Base-by-base conservation (phyloP, 1,140 invertebrate species). In the Cataglyphis hispanica region DNA sequence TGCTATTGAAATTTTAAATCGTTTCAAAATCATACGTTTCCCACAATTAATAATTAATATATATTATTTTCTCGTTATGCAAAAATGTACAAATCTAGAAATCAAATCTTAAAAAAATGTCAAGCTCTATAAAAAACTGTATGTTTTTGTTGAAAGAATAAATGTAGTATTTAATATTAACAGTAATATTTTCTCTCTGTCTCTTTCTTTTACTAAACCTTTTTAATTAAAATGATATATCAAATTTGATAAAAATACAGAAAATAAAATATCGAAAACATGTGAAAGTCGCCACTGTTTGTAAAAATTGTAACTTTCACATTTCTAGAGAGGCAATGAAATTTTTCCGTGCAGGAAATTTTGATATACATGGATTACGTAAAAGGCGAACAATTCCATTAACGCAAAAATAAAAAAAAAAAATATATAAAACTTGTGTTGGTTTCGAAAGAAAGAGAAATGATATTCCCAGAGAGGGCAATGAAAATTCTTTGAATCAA, bases 401-500 rank as follows among this genome's bases (percentile, higher is more conserved):
- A 27, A 56, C 4, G 22, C 22, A 40, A 16, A 80, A 25, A 16
- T 25, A 40, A 13, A 31, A 80, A 7, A 25, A 40, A 13, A 31
- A 80, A 7, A 25, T 8, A 58, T 27, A 27, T 40, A 56, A 56
- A 67, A 40, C 11, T 27, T 5, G 19, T 19, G 11, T 6, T 64
- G 19, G 37, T 67, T 58, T 50, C 4, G n/a, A 50, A 50, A 16
- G 5, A 40, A 60, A 64, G 40, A 11, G 11, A 66, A n/a, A 25
- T 34, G 6, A 11, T 64, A 37, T 66, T 25, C 27, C 13, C 6
- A 31, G 5, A 7, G 22, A 22, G 46, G 22, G 3, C 16, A 34
- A 67, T 16, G 4, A 81, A 50, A 60, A 69, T 60, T 74, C 25
- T 46, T 60, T 37, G 63, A 19, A 69, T 69, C 46, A 40, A 80